Conservation (phyloP, 2,113 vertebrate genomes). For the Peromyscus californicus region DNA sequence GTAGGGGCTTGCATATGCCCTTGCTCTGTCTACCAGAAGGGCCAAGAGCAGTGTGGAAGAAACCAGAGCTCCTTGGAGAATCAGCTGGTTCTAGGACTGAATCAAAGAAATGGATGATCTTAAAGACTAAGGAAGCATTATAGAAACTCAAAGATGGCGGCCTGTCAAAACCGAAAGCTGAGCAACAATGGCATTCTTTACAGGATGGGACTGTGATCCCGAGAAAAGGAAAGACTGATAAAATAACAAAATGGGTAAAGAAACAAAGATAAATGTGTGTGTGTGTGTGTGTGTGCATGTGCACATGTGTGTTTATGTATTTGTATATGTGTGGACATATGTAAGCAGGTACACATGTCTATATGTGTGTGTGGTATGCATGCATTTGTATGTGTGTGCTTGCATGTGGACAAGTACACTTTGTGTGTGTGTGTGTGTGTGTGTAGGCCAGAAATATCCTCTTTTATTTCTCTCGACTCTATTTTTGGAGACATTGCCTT, state of each 20-base stretch:
- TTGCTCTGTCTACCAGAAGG: neutral
- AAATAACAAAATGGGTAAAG: neutral
- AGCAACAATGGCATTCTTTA: neutral
- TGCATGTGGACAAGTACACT: neutral
- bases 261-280: neutral
- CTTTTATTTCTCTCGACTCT: neutral
- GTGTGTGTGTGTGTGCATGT: too few species aligned
- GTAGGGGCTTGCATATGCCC: neutral
- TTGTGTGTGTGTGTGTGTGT: neutral
- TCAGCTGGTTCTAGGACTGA: neutral
- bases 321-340: neutral
- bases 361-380: neutral
- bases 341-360: neutral
- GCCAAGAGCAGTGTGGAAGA: neutral
- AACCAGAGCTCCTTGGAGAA: neutral
- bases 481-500: neutral
- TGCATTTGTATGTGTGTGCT: neutral
- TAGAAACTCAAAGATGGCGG: neutral
- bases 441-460: neutral
- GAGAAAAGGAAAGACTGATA: neutral
- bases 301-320: neutral
- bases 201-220: neutral
- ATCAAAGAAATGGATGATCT: neutral
- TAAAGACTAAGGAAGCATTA: neutral
- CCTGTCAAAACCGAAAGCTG: neutral